Base-by-base conservation (phyloP, 2,797 vertebrate genomes). In the Amphiprion clarkii region DNA sequence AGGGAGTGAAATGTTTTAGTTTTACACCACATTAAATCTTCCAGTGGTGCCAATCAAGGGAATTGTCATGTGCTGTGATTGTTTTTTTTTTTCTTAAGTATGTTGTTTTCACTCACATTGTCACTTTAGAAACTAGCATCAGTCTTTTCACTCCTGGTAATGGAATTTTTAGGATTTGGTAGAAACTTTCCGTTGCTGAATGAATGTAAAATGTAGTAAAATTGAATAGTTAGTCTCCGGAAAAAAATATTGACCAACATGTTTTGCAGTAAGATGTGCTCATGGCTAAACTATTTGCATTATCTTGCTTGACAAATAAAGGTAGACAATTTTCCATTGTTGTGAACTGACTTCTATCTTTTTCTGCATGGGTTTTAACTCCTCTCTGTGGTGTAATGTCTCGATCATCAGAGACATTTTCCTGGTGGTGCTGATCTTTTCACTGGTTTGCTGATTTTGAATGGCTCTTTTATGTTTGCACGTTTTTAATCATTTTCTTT, bases 391-490 rank as follows among this genome's bases (percentile, higher is more conserved):
- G 3, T 79, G 19, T 46, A 2, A 2, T 7, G 8, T 56, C 54
- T 66, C 27, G 46, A 1, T 63, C 44, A 79, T 86, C 46, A 19
- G 31, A 66, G 64, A 23, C n/a, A 1, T 57, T 42, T 67, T 11
- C 65, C 19, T 51, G 25, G 36, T 39, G 39, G 60, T 75, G 68
- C 39, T 49, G 65, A 8, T 21, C 36, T 23, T 51, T 40, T 23
- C 0, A 3, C 33, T 59, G 51, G 62, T 49, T 39, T 31, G 46
- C 68, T 44, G 25, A 8, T 52, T 68, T 58, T 36, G 10, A 73
- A 72, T 81, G 53, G 14, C 40, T 73, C 1, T 17, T 23, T 58
- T 14, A 27, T 60, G 12, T 81, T 65, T 82, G 44, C 58, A 21
- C 11, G 12, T 21, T 61, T 14, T 31, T 13, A 36, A 63, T 33